A percentile compares a stretch with the other conserved stretches of the same genome.
Conservation (phyloP, 2,797 vertebrate species). For the Loriculus beryllinus region DNA sequence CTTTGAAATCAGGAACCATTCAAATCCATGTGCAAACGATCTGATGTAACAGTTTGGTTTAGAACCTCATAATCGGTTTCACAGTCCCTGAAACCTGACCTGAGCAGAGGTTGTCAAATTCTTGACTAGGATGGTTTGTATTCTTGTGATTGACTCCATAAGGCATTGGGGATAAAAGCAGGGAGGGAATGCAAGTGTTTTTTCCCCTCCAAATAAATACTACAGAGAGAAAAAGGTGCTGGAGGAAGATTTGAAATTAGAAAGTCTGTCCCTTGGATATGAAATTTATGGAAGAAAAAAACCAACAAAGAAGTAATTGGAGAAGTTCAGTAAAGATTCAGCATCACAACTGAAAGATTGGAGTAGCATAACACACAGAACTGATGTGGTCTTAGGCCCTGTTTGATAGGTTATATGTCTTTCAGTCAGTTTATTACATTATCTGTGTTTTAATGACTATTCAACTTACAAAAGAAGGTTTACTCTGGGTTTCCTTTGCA, state of each 20-base stretch:
- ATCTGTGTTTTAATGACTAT: not conserved
- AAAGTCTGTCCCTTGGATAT: not conserved
- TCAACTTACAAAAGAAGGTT: not conserved
- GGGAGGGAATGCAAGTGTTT: not conserved
- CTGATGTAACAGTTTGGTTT: not conserved
- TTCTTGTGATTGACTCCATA: not conserved
- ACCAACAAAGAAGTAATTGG: not conserved
- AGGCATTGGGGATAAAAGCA: not conserved
- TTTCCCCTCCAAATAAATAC: not conserved
- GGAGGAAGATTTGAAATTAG: not conserved
- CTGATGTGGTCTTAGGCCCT: not conserved
- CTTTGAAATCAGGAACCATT: not conserved
- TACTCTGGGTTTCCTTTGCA: not conserved
- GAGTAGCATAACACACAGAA: not conserved
- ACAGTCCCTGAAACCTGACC: not conserved
- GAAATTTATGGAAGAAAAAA: not conserved
- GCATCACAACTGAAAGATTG: not conserved
- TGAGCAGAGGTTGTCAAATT: not conserved
- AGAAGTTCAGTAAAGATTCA: not conserved
- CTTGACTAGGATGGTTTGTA: not conserved
- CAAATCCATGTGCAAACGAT: not conserved
- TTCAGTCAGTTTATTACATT: not conserved
- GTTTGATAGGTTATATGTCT: too few species aligned
- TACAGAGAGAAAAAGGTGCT: not conserved
- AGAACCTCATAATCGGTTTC: not conserved